Evolutionary conservation across 53 echinoderm and acorn worm species (phyloP), one percentile per base, ranked within the genome.

Genomic region (Echinarachnius parma): DNA sequence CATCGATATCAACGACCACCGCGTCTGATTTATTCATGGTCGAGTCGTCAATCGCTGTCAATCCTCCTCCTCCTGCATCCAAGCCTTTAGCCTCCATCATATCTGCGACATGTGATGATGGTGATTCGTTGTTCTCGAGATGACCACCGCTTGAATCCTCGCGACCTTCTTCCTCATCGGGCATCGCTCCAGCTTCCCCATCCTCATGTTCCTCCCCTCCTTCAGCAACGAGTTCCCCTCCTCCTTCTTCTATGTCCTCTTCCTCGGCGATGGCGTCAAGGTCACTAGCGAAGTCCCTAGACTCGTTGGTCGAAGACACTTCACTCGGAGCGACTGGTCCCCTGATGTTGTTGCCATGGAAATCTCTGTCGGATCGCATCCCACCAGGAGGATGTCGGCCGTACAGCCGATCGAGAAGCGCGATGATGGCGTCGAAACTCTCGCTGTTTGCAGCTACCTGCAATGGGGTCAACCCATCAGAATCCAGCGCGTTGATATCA

Each of bases 401-500:
- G 34, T 68, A 68, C 19, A 48, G 32, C 21, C 34, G 68, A 11
- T 68, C 68, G 18, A 68, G 34, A 1, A 68, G 33, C 7, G 68
- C 68, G 31, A 68, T 68, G 34, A 68, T 52, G 33, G 34, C 68
- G 68, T 68, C 52, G 21, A 68, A 68, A 22, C n/a, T 68, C 24
- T 68, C 94, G 24, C 81, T 79, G 54, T 90, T 86, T 7, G 89
- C 86, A 14, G 94, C 94, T 7, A 94, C 79, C 31, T 90, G 84
- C 37, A 94, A 48, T n/a, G 94, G 89, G 4, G 94, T 94, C 25
- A 90, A 86, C 79, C 90, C 78, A 45, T 94, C 94, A 65, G 76
- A 80, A 66, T 94, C 89, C 22, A 75, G 76, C 10, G 78, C 78
- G 33, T 84, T 79, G 14, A 86, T 77, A 28, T 75, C 75, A 3